phyloP scores from a whole-genome alignment of 2,113 vertebrate genomes.

The Boulengeromyrus knoepffleri region DNA sequence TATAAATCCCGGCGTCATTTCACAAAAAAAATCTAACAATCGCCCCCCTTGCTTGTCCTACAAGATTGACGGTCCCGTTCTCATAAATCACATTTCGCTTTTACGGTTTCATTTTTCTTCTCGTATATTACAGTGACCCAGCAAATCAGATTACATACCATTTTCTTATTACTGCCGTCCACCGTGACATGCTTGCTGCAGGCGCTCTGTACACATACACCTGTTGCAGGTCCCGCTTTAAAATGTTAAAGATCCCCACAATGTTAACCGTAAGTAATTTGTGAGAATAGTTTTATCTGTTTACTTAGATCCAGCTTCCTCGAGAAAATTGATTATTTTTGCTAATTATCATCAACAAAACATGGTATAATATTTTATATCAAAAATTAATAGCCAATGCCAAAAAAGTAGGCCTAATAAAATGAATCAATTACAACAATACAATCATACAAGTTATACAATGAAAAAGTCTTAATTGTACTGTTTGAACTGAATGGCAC shows the following conservation, averaged over 20 bases:
- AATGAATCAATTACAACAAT: not conserved
- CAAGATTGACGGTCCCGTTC: conserved; percentile 3
- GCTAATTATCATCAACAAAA: not conserved
- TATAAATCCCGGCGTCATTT: not conserved
- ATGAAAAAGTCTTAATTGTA: not conserved
- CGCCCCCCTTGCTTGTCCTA: conserved; percentile 3
- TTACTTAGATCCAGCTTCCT: not conserved
- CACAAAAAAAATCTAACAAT: not conserved
- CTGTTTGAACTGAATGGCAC: not conserved
- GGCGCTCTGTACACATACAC: not conserved
- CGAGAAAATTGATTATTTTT: not conserved
- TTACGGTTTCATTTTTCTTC: conserved; percentile 14
- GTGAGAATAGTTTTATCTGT: not conserved
- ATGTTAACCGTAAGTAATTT: not conserved
- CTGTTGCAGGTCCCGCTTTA: not conserved
- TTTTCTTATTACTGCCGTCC: not conserved
- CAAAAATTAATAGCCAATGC: not conserved
- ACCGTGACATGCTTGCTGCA: not conserved
- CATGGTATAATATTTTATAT: too few relatives aligned
- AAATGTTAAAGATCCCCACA: not conserved
- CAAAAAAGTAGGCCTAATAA: not conserved
- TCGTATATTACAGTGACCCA: not conserved
- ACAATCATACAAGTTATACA: not conserved
- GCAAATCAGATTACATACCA: conserved; percentile 5
- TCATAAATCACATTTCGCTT: not conserved